A percentile compares a stretch with the other conserved stretches of the same genome.
These are phyloP conservation scores for Takifugu flavidus DNA, from an alignment of 2,113 vertebrate species.

Conservation along the genomic window DNA sequence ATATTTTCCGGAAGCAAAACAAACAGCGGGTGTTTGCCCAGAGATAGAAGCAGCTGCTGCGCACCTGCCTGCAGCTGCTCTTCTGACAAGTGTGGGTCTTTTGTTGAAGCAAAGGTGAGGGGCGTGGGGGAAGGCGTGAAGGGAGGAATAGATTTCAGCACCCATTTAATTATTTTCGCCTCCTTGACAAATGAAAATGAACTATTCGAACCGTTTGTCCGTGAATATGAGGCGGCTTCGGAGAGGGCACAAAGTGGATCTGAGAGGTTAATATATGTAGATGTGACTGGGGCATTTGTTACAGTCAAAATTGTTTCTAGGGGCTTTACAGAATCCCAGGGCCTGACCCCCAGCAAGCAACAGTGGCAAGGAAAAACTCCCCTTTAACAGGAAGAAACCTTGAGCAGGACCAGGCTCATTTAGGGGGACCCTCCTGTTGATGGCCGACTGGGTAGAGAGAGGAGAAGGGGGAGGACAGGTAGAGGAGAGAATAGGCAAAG, in stretches of 20 bases:
- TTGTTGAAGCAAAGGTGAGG: slow-evolving; percentile 65
- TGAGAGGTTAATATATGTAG: background rate
- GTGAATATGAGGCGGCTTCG: slow-evolving; percentile 6
- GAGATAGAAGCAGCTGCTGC: slow-evolving; percentile 76
- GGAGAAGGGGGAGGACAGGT: too few relatives aligned
- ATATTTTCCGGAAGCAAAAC: slow-evolving; percentile 71
- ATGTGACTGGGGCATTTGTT: background rate
- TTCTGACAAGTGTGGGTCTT: slow-evolving; percentile 42
- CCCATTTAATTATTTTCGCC: slow-evolving; percentile 45
- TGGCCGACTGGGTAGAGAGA: too few relatives aligned
- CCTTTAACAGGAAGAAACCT: too few relatives aligned
- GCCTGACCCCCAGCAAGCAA: too few relatives aligned
- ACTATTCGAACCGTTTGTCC: slow-evolving; percentile 8
- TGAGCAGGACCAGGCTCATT: too few relatives aligned
- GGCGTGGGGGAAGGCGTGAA: slow-evolving; percentile 1
- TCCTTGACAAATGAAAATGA: slow-evolving; percentile 34
- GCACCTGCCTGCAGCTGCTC: slow-evolving; percentile 73
- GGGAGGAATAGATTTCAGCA: slow-evolving; percentile 44
- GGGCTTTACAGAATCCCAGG: too few relatives aligned
- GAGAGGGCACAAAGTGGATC: background rate
- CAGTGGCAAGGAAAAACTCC: too few relatives aligned
- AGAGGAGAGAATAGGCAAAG: too few relatives aligned
- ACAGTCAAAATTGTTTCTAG: too few relatives aligned
- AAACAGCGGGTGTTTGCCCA: slow-evolving; percentile 78
- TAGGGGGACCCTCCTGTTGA: too few relatives aligned